Percentiles rank a stretch among this genome's conserved stretches.
These are phyloP conservation scores for Perodicticus potto DNA, from an alignment of 2,797 vertebrate genomes.

Conservation along the genomic window DNA sequence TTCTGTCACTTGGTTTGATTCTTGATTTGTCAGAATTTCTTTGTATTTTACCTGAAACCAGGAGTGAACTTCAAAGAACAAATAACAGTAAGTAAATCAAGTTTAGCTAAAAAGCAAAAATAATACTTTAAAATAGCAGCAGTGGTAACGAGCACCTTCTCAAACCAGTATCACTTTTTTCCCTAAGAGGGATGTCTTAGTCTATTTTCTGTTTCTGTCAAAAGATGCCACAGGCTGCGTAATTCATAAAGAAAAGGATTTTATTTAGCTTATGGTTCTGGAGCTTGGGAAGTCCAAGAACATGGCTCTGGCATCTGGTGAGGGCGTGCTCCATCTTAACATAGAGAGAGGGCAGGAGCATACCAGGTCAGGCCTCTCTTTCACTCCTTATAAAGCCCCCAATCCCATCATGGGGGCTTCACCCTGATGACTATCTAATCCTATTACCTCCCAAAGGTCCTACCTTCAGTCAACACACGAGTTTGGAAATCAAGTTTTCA, in stretches of 20 bases:
- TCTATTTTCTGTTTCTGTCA: not conserved
- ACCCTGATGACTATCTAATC: not conserved
- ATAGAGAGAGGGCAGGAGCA: not conserved
- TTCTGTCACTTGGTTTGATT: slow-evolving; percentile 56
- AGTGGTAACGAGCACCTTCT: not conserved
- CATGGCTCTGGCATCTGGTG: not conserved
- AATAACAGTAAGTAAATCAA: not conserved
- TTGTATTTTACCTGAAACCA: slow-evolving; percentile 28
- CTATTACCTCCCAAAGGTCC: not conserved
- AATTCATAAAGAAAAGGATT: not conserved
- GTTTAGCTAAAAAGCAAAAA: slow-evolving; percentile 39
- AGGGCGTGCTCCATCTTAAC: not conserved
- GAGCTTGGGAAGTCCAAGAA: not conserved
- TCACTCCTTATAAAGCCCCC: not conserved
- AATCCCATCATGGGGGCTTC: not conserved
- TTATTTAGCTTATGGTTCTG: not conserved
- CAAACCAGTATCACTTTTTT: not conserved
- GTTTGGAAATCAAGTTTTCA: not conserved
- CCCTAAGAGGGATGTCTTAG: not conserved
- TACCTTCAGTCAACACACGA: not conserved
- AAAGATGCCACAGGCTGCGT: not conserved
- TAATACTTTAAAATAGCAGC: not conserved
- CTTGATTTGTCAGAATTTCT: slow-evolving; percentile 22
- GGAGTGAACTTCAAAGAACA: slow-evolving; percentile 16
- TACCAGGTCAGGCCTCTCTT: not conserved